A percentile compares a stretch with the other conserved stretches of the same genome.
Conservation (phyloP, 2,113 vertebrate genomes). For the Scolopax mira region DNA sequence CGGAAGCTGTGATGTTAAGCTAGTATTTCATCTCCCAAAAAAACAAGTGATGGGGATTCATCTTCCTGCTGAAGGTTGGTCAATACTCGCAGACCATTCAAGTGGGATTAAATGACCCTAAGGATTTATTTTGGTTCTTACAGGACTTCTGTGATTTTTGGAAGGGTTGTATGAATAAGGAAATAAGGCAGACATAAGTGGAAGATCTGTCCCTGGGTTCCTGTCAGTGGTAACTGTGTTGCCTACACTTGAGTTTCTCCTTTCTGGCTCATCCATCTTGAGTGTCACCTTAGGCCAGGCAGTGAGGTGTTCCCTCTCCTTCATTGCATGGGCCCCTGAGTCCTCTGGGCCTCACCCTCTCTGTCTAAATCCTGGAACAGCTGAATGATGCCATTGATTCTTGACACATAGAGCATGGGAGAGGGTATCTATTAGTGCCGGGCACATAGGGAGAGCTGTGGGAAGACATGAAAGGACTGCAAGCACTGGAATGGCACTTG, state of each 20-base stretch:
- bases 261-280: not conserved
- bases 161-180: not conserved
- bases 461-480: not conserved
- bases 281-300: not conserved
- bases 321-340: not conserved
- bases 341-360: not conserved
- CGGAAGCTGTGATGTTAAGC: not conserved
- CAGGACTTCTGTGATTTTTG: not conserved
- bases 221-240: not conserved
- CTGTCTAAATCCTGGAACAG: not conserved
- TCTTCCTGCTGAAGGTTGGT: not conserved
- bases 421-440: not conserved
- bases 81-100: not conserved
- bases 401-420: fast-evolving
- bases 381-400: not conserved
- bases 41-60: not conserved
- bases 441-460: not conserved
- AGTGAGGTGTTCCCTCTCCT: not conserved
- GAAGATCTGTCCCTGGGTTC: not conserved
- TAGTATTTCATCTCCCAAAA: not conserved
- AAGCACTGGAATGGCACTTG: not conserved
- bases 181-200: not conserved
- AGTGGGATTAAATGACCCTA: not conserved
- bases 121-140: not conserved
- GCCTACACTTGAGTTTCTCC: not conserved